Evolutionary conservation across 2,113 vertebrate species (phyloP), one percentile per base, ranked within the genome.

Genomic region (Callipepla squamata): DNA sequence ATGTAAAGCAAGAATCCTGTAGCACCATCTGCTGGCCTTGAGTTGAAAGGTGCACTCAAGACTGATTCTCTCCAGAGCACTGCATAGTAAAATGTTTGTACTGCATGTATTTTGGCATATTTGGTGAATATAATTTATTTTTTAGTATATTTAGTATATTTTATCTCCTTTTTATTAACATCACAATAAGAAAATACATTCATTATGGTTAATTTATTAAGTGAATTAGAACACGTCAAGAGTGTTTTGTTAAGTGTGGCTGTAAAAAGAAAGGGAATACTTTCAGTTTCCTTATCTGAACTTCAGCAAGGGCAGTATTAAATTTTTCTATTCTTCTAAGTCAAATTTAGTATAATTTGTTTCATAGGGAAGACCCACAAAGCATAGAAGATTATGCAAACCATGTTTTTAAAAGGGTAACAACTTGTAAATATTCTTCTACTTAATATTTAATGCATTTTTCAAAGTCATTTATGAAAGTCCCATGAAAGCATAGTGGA

Each of bases 11-110:
- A 80, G 95, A 91, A 91, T 97, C 97, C 94, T 98, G 81, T 82
- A 97, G 96, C 96, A 63, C 98, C 98, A 98, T 97, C 98, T 98
- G 90, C 97, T 98, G 98, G 97, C 67, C 7, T 30, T 50, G 32
- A 45, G 6, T 32, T 87, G 95, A 79, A 96, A 94, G 66, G 20
- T 85, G 36, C 26, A 57, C 23, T 42, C 36, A 21, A 23, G 22
- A 69, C 40, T 36, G n/a, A 42, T 47, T 20, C 20, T 66, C 25
- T 55, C 28, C 53, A 42, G 87, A 85, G 59, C 36, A 34, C 30
- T 45, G 10, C 3, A 26, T 38, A 40, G 23, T 73, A 76, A 92
- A 85, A 57, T 57, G 57, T n/a, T 79, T 17, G 18, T 70, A 77
- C 76, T 10, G 55, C 9, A 38, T 15, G 8, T 5, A 5, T 48